Evolutionary conservation across 2,888 invertebrate species (phyloP).

Genomic region (Eumerus sabulonum): DNA sequence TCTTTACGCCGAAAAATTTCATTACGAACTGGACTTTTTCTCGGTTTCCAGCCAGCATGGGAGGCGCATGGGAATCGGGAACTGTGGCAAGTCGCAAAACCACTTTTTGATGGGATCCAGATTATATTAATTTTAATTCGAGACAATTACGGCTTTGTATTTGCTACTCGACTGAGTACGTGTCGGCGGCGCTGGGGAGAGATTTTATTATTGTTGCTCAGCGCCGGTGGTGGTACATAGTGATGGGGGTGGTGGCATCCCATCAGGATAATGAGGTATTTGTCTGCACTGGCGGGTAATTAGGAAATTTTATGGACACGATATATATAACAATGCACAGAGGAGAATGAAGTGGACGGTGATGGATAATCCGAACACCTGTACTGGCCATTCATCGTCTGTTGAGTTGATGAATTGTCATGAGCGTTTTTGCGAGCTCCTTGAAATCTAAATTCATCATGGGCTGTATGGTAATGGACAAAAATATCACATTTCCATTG

Average conservation of each 20-base stretch:
- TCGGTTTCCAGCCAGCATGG: not conserved
- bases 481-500: too few species aligned
- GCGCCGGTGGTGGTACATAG: not conserved
- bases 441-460: too few species aligned
- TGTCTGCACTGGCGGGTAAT: slow-evolving; percentile 8
- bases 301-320: slow-evolving; percentile 1
- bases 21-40: slow-evolving; percentile 24
- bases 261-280: slow-evolving; percentile 14
- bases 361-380: too few species aligned
- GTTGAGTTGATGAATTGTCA: too few species aligned
- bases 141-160: slow-evolving; percentile 44
- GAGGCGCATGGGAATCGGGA: not conserved
- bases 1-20: slow-evolving; percentile 34
- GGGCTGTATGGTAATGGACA: too few species aligned
- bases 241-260: slow-evolving; percentile 11
- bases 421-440: too few species aligned
- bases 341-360: too few species aligned
- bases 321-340: too few species aligned
- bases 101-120: slow-evolving; percentile 50
- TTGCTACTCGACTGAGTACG: not conserved
- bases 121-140: slow-evolving; percentile 60
- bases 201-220: not conserved
- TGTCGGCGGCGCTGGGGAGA: not conserved
- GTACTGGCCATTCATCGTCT: too few species aligned
- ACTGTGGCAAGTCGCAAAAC: slow-evolving; percentile 37